Conservation (phyloP, 2,797 vertebrate species). For the Sebastolobus altivelis region DNA sequence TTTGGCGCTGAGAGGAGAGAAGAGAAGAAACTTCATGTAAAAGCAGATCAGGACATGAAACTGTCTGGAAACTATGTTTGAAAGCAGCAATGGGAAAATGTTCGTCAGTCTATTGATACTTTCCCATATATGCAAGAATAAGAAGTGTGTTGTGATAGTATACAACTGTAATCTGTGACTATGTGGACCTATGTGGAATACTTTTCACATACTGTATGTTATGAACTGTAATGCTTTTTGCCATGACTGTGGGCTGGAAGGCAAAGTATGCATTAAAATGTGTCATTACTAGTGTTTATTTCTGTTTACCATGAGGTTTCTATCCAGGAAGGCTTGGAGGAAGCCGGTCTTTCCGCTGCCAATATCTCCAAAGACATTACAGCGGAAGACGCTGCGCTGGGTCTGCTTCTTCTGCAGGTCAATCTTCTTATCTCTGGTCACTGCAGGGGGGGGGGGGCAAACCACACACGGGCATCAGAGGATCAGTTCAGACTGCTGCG, state of each 20-base stretch:
- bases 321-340: constrained; percentile 93
- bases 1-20: constrained; percentile 86
- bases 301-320: constrained; percentile 89
- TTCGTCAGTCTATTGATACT: neutral
- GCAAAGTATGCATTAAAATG: neutral
- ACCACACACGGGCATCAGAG: constrained; percentile 14
- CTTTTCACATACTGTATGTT: neutral
- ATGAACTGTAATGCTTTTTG: neutral
- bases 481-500: constrained; percentile 42
- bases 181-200: neutral
- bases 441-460: constrained; percentile 76
- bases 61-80: neutral
- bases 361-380: constrained; percentile 92
- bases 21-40: neutral
- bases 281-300: neutral
- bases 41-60: neutral
- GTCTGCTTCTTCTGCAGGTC: constrained; percentile 98
- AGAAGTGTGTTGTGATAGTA: neutral
- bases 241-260: neutral
- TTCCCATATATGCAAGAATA: neutral
- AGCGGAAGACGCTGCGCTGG: constrained; percentile 95
- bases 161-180: neutral
- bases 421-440: constrained; percentile 97
- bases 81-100: neutral
- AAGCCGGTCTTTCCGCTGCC: constrained; percentile 94